Evolutionary conservation across 2,888 invertebrate species (phyloP).

Genomic region (Scrobipalpa atriplicella): DNA sequence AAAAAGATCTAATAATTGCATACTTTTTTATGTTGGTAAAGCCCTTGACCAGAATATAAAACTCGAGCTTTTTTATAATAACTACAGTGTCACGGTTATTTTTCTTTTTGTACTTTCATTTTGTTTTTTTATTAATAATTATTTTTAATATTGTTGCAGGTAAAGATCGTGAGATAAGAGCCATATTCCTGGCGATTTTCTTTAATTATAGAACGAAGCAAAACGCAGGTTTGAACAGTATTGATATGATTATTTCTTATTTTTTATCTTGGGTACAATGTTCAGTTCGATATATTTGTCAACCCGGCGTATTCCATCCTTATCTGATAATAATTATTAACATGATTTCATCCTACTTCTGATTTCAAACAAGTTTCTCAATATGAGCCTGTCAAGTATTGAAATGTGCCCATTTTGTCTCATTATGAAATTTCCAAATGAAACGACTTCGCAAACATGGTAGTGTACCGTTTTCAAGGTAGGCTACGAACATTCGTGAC

Average conservation of each 20-base stretch:
- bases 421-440: constrained; percentile 13
- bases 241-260: too few species aligned
- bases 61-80: neutral
- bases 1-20: constrained; percentile 3
- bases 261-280: too few species aligned
- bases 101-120: neutral
- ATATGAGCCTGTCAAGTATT: neutral
- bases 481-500: neutral
- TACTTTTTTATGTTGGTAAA: neutral
- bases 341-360: constrained; percentile 11
- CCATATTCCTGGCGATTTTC: too few species aligned
- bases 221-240: too few species aligned
- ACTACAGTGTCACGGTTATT: constrained; percentile 14
- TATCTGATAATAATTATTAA: neutral
- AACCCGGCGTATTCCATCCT: neutral
- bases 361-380: neutral
- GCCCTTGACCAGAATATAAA: constrained; percentile 25
- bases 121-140: neutral
- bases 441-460: neutral
- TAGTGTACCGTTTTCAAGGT: neutral
- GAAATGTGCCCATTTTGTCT: constrained; percentile 7
- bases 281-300: too few species aligned
- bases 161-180: neutral
- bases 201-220: too few species aligned
- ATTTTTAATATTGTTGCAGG: constrained; percentile 22